These are phyloP conservation scores for Homarus americanus DNA, from an alignment of 1,140 invertebrate species.

Conservation along the genomic window DNA sequence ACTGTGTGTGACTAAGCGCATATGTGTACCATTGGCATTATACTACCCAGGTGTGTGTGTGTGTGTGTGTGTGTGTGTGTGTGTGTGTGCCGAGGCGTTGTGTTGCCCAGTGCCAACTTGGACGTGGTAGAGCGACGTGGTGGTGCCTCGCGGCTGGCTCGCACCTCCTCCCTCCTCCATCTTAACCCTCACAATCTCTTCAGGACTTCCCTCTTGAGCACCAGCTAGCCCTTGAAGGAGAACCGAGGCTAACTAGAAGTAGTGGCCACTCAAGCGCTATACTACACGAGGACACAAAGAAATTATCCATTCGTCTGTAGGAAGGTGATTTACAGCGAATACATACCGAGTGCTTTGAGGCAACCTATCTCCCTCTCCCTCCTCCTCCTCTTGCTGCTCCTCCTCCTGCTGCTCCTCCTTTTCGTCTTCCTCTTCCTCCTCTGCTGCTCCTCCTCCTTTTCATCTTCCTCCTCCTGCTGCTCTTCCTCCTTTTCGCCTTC, in stretches of 20 bases:
- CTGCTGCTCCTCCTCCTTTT: neutral
- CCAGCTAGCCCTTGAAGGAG: too few relatives aligned
- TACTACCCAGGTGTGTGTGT: neutral
- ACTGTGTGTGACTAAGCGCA: neutral
- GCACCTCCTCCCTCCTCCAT: neutral
- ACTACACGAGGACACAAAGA: neutral
- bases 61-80: constrained; percentile 22
- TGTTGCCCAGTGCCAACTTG: constrained; percentile 41
- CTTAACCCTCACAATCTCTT: neutral
- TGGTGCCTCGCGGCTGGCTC: neutral
- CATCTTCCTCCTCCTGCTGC: neutral
- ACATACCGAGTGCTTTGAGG: too few relatives aligned
- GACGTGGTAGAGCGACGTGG: constrained; percentile 16
- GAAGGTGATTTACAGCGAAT: neutral
- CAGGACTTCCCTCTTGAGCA: too few relatives aligned
- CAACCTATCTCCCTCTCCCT: too few relatives aligned
- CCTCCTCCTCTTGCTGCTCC: too few relatives aligned
- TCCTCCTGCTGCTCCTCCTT: too few relatives aligned
- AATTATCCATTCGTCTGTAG: neutral
- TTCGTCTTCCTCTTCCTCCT: neutral
- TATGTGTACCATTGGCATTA: neutral
- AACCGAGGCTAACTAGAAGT: too few relatives aligned
- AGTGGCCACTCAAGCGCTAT: too few relatives aligned
- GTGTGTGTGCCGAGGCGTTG: neutral
- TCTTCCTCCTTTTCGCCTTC: too few relatives aligned